These are phyloP conservation scores for Casuarius casuarius DNA, from an alignment of 2,113 vertebrate genomes.

Conservation along the genomic window DNA sequence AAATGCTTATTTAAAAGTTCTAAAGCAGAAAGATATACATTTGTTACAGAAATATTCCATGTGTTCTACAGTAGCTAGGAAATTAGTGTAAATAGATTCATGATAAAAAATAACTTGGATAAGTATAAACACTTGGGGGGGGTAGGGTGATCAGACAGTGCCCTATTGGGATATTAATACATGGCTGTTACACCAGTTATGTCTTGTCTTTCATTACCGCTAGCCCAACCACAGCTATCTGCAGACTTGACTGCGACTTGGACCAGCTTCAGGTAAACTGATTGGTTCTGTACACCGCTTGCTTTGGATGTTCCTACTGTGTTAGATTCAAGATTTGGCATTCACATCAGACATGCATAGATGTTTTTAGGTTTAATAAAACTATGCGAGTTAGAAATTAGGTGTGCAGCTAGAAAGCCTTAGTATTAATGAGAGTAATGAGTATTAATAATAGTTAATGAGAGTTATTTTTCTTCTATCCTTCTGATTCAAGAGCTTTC, in stretches of 20 bases:
- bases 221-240: neutral
- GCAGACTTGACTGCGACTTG: neutral
- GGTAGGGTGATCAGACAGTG: neutral
- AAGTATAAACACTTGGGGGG: neutral
- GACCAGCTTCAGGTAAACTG: neutral
- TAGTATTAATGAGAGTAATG: neutral
- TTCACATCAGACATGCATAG: neutral
- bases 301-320: neutral
- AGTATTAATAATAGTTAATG: neutral
- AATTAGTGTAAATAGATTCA: neutral
- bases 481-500: neutral
- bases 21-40: no score
- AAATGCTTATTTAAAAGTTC: no score
- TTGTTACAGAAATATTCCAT: neutral
- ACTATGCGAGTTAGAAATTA: neutral
- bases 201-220: neutral
- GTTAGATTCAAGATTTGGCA: neutral
- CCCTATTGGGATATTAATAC: no score
- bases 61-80: neutral
- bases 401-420: neutral
- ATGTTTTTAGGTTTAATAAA: neutral
- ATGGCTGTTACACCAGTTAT: accelerated
- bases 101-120: neutral
- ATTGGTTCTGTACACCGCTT: neutral
- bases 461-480: neutral